Evolutionary conservation across 2,888 invertebrate species (phyloP).

Genomic region (Lymantria dispar): DNA sequence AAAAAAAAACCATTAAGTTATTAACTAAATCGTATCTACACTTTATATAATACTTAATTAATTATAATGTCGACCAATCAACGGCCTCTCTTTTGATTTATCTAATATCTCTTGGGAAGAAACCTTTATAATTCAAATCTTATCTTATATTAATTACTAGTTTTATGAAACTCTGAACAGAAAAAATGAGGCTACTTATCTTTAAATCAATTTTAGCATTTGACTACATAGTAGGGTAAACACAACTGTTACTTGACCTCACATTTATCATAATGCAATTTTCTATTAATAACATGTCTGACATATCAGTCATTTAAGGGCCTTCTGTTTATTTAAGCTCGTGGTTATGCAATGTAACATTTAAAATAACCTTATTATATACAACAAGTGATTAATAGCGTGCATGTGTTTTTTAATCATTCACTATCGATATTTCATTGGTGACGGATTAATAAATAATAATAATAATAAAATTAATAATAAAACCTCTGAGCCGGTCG

Average conservation of each 20-base stretch:
- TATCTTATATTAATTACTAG: too few relatives aligned
- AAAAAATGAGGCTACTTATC: too few relatives aligned
- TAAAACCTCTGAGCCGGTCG: too few relatives aligned
- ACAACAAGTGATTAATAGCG: constrained; percentile 17
- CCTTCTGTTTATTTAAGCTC: constrained; percentile 51
- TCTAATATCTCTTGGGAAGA: not conserved
- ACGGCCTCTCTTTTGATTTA: not conserved
- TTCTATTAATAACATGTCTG: too few relatives aligned
- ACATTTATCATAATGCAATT: constrained; percentile 49
- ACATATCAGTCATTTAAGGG: constrained; percentile 59
- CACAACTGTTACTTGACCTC: constrained; percentile 44
- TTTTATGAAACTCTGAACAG: too few relatives aligned
- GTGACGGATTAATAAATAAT: too few relatives aligned
- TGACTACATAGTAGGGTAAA: not conserved
- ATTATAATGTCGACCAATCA: not conserved
- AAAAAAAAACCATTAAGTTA: not conserved
- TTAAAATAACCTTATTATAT: constrained; percentile 19
- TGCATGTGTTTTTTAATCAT: constrained; percentile 32
- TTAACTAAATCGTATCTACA: not conserved
- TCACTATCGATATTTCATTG: constrained; percentile 23
- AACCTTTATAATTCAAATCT: too few relatives aligned
- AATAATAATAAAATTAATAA: too few relatives aligned
- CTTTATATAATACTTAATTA: not conserved
- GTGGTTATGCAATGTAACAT: constrained; percentile 10
- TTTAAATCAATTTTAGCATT: not conserved